phyloP scores from a whole-genome alignment of 2,888 invertebrate genomes.

The Matsumyia berberina region DNA sequence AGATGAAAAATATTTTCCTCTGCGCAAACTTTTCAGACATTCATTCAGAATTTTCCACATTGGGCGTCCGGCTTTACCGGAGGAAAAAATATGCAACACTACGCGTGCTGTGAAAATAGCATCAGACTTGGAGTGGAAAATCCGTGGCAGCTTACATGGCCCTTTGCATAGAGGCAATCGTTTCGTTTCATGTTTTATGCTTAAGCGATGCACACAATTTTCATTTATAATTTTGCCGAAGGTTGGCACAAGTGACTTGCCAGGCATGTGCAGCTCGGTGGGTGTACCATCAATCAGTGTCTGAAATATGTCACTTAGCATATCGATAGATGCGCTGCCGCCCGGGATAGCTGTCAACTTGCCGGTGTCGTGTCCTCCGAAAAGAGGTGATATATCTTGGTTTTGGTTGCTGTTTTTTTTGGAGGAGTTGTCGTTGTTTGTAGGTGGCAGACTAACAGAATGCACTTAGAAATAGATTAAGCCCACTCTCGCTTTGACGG shows the following conservation, averaged over 20 bases:
- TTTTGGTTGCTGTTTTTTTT: background rate
- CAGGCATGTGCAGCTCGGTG: constrained; percentile 1
- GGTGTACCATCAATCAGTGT: constrained; percentile 60
- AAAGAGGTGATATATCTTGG: constrained; percentile 32
- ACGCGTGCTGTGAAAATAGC: background rate
- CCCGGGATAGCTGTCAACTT: constrained; percentile 39
- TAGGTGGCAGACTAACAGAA: constrained; percentile 11
- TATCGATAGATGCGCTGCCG: constrained; percentile 29
- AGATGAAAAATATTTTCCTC: background rate
- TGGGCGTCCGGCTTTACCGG: background rate
- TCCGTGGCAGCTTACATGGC: constrained; percentile 4
- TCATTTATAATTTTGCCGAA: constrained; percentile 36
- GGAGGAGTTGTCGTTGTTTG: background rate
- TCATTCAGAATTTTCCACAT: constrained; percentile 36
- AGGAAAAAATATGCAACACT: background rate
- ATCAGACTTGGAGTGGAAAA: constrained; percentile 1
- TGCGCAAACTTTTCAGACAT: constrained; percentile 41
- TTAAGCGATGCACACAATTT: constrained; percentile 25
- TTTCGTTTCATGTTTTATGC: constrained; percentile 1
- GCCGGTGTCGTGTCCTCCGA: constrained; percentile 3
- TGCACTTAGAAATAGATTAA: constrained; percentile 39
- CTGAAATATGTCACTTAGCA: constrained; percentile 53
- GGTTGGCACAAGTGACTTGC: background rate
- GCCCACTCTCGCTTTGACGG: constrained; percentile 21
- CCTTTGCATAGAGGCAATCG: constrained; percentile 5